A percentile compares a stretch with the other conserved stretches of the same genome.
Evolutionary conservation across 2,797 vertebrate genomes (phyloP).

Genomic region (Rhinella marina): DNA sequence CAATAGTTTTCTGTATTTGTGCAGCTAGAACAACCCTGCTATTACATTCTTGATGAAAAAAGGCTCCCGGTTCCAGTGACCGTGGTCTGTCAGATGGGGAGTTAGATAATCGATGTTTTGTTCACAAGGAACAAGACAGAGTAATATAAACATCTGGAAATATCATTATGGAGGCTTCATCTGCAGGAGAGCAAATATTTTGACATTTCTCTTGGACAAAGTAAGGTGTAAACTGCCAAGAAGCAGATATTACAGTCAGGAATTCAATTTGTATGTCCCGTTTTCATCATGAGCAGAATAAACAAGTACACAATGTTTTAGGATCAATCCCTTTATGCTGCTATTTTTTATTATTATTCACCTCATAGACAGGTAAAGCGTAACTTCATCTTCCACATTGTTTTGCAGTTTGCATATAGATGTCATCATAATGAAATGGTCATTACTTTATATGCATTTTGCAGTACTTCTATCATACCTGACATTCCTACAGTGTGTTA

Average conservation of each 20-base stretch:
- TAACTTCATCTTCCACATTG: too few relatives aligned
- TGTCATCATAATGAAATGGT: too few relatives aligned
- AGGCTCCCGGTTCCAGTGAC: neutral
- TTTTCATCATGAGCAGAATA: constrained; percentile 35
- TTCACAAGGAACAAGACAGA: constrained; percentile 43
- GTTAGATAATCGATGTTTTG: constrained; percentile 52
- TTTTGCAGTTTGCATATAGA: too few relatives aligned
- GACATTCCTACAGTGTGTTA: too few relatives aligned
- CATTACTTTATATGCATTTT: too few relatives aligned
- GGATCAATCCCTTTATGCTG: neutral
- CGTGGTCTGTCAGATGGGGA: constrained; percentile 31
- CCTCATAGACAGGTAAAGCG: neutral
- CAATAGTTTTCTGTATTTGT: neutral
- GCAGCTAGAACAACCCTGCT: constrained; percentile 2
- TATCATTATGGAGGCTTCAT: constrained; percentile 44
- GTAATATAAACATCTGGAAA: constrained; percentile 52
- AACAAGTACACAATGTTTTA: constrained; percentile 31
- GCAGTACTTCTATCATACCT: too few relatives aligned
- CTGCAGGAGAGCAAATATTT: constrained; percentile 53
- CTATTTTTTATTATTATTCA: neutral
- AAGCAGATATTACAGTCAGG: constrained; percentile 47
- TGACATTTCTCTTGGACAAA: constrained; percentile 56
- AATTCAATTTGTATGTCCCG: constrained; percentile 48
- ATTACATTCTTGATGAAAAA: constrained; percentile 26
- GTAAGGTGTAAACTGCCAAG: constrained; percentile 53